Evolutionary conservation across 2,888 invertebrate species (phyloP).

Genomic region (Adineta ricciae): DNA sequence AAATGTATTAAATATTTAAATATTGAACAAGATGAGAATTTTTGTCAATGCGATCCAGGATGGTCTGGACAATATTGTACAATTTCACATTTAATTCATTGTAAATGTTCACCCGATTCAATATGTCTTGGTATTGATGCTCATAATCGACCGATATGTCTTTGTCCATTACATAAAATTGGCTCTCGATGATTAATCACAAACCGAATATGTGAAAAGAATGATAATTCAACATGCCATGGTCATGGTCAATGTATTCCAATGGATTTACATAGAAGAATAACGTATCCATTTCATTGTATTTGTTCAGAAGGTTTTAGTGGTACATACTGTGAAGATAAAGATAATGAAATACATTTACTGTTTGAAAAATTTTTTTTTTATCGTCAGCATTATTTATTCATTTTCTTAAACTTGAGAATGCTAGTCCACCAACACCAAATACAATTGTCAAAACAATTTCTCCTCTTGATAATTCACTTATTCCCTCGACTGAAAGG

Average conservation of each 20-base stretch:
- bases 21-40: not conserved
- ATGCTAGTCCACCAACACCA: not conserved
- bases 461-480: not conserved
- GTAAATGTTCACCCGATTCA: not conserved
- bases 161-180: not conserved
- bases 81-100: not conserved
- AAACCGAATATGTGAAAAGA: not conserved
- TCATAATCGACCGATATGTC: not conserved
- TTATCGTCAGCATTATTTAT: not conserved
- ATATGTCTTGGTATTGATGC: not conserved
- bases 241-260: not conserved
- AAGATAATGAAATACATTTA: not conserved
- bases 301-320: not conserved
- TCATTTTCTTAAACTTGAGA: not conserved
- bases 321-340: not conserved
- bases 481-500: not conserved
- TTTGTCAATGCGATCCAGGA: not conserved
- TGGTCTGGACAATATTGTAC: not conserved
- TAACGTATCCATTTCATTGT: not conserved
- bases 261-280: not conserved
- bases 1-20: not conserved
- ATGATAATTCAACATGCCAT: not conserved
- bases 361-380: not conserved
- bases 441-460: not conserved
- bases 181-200: not conserved